phyloP scores from a whole-genome alignment of 1,140 invertebrate species.

The Pseudomyrmex gracilis region DNA sequence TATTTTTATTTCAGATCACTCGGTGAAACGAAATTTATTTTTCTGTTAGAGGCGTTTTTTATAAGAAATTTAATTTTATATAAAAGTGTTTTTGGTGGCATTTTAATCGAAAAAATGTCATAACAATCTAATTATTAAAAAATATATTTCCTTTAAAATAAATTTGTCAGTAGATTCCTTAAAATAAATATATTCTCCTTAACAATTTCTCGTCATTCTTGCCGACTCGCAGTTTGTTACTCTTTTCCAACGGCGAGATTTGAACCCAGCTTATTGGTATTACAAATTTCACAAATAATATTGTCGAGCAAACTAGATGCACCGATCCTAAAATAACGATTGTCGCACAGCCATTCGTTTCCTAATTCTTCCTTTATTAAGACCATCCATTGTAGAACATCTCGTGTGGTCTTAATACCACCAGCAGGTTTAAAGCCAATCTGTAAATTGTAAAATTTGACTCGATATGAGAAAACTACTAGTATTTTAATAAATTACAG shows the following conservation, averaged over 20 bases:
- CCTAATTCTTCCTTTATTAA: conserved; percentile 95
- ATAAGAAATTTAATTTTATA: too few species aligned
- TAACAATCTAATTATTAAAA: too few species aligned
- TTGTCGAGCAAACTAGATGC: conserved; percentile 95
- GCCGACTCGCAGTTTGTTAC: not conserved
- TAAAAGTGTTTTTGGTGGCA: too few species aligned
- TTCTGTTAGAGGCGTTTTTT: too few species aligned
- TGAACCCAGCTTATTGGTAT: too few species aligned
- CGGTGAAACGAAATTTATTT: too few species aligned
- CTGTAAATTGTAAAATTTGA: conserved; percentile 83
- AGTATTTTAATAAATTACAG: not conserved
- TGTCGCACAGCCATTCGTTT: conserved; percentile 92
- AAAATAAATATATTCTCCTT: too few species aligned
- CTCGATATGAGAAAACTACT: conserved; percentile 53
- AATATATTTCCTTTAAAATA: too few species aligned
- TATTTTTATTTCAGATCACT: too few species aligned
- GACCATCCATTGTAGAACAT: conserved; percentile 95
- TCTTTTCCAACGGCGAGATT: not conserved
- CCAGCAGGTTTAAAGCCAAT: conserved; percentile 99
- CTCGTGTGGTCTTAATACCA: conserved; percentile 94
- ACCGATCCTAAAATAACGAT: conserved; percentile 96
- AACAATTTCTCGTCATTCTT: not conserved
- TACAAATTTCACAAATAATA: conserved; percentile 84
- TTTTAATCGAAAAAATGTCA: too few species aligned
- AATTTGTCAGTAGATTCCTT: too few species aligned